Percentiles rank a stretch among this genome's conserved stretches.
Conservation (phyloP, 2,888 invertebrate genomes). For the Ophraella communa region DNA sequence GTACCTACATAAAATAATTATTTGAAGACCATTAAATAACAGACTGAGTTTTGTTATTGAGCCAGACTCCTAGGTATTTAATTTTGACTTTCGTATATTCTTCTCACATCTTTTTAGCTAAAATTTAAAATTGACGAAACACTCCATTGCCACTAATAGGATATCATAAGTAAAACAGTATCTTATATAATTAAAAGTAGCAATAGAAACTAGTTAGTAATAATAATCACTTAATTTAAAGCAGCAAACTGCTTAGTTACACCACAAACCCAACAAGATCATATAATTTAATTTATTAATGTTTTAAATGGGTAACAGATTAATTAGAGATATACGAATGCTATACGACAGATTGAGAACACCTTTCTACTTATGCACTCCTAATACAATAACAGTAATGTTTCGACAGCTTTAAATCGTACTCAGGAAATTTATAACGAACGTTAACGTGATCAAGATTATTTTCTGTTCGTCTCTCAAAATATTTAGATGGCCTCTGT, state of each 20-base stretch:
- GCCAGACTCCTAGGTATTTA: too few species aligned
- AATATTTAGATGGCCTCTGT: neutral
- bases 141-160: neutral
- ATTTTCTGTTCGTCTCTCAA: neutral
- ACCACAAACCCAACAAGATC: too few species aligned
- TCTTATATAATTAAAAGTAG: too few species aligned
- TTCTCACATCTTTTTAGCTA: neutral
- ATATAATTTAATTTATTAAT: too few species aligned
- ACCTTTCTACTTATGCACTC: neutral
- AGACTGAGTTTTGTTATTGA: too few species aligned
- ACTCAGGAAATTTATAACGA: neutral
- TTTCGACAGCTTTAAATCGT: neutral
- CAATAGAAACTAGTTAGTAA: too few species aligned
- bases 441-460: neutral
- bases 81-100: neutral
- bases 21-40: too few species aligned
- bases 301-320: too few species aligned
- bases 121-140: neutral
- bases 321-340: neutral
- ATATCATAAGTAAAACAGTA: neutral
- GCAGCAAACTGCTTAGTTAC: too few species aligned
- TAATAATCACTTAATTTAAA: too few species aligned
- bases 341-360: neutral
- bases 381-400: slow-evolving; percentile 9
- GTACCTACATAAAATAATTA: too few species aligned